Percentiles rank a stretch among this genome's conserved stretches.
Evolutionary conservation across 2,888 invertebrate species (phyloP).

Genomic region (Hyposoter didymator): DNA sequence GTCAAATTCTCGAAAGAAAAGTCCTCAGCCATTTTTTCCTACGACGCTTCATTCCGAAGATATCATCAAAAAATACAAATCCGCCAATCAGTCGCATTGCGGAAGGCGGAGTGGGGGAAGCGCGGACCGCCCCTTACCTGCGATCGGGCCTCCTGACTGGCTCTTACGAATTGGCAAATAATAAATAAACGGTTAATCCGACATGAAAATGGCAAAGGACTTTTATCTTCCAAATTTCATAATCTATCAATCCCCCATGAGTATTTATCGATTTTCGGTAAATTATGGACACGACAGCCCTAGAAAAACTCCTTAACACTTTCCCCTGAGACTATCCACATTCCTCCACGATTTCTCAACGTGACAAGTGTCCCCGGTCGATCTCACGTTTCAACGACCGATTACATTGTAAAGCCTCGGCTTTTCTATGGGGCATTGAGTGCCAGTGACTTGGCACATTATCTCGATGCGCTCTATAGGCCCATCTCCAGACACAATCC

Average conservation of each 20-base stretch:
- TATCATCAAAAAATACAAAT: not conserved
- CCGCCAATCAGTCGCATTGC: not conserved
- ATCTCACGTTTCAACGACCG: slow-evolving; percentile 41
- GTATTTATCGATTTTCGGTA: not conserved
- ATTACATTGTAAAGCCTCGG: slow-evolving; percentile 39
- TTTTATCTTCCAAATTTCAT: not conserved
- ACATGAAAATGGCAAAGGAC: not conserved
- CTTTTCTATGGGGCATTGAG: slow-evolving; percentile 16
- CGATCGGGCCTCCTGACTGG: not conserved
- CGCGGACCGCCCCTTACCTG: not conserved
- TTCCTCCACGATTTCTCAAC: slow-evolving; percentile 19
- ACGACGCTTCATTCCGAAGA: not conserved
- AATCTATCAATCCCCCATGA: not conserved
- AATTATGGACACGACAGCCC: not conserved
- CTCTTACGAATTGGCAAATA: not conserved
- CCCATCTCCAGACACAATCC: slow-evolving; percentile 22
- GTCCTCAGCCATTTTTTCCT: not conserved
- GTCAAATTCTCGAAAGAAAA: not conserved
- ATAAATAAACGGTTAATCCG: not conserved
- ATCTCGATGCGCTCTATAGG: slow-evolving; percentile 30
- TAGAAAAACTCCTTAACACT: not conserved
- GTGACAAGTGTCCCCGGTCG: slow-evolving; percentile 17
- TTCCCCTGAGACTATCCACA: slow-evolving; percentile 13
- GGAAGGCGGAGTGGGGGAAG: not conserved
- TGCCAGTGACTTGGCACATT: slow-evolving; percentile 43